Evolutionary conservation across 2,113 vertebrate species (phyloP), one percentile per base, ranked within the genome.

Genomic region (Sinocyclocheilus grahami): DNA sequence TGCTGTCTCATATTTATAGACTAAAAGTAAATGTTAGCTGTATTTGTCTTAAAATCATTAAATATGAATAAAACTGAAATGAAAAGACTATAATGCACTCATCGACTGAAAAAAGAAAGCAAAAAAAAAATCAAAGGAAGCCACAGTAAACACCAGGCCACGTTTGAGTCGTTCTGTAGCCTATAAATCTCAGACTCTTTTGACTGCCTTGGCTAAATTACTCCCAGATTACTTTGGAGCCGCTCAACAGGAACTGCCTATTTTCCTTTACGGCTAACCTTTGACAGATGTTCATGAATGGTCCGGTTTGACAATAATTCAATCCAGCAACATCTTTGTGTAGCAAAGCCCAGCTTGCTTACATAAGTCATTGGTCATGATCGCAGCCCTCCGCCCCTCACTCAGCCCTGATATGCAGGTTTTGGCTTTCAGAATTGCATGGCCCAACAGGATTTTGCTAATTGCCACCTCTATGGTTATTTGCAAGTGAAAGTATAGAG

Each of bases 241-340:
- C 42, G 91, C 92, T 86, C 92, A 95, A 92, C 93, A 93, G 94
- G 94, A 95, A 95, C 93, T 95, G 94, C 93, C 92, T 92, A 86
- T 94, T 94, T 95, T 92, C 93, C 93, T 94, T 95, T 89, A 91
- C 89, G 87, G 92, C 91, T 95, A 95, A 96, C 94, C 94, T 95
- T 88, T 93, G 94, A 94, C 95, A 96, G 94, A 96, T 96, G 95
- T 94, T 91, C 89, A 83, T 88, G 89, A 89, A 89, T 88, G 93
- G 91, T 92, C 92, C 87, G 88, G 86, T 37, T 93, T 93, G 89
- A 92, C 88, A 16, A 86, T 92, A 92, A 95, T 88, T 87, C 86
- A 87, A 90, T 92, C 90, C 94, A 94, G 92, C 93, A 95, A 92
- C 60, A 84, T 85, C 63, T 85, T 39, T 51, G 75, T 81, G 78